phyloP scores from a whole-genome alignment of 1,140 invertebrate species.

The Heliconius nattereri region DNA sequence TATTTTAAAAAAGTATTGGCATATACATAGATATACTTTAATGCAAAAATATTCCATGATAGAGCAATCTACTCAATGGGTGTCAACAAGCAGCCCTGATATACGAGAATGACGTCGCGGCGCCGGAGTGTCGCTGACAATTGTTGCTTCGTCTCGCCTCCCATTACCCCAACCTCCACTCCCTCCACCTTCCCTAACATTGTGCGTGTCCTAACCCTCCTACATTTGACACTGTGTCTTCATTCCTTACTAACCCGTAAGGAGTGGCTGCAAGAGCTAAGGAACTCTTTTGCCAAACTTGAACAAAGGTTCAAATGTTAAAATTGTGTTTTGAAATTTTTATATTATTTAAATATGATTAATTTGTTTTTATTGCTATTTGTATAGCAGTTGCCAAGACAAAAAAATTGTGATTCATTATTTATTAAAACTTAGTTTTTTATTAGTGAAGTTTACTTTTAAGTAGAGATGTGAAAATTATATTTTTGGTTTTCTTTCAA shows the following conservation, averaged over 20 bases:
- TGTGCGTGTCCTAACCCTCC: constrained; percentile 12
- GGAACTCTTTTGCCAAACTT: background rate
- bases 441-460: background rate
- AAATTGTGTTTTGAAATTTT: too few relatives aligned
- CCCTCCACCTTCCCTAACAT: constrained; percentile 11
- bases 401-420: background rate
- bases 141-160: constrained; percentile 49
- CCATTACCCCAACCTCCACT: background rate
- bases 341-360: too few relatives aligned
- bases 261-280: background rate
- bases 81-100: constrained; percentile 30
- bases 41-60: constrained; percentile 8
- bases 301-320: too few relatives aligned
- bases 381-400: too few relatives aligned
- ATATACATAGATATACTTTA: background rate
- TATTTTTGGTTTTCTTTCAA: background rate
- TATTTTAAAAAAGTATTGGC: background rate
- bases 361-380: too few relatives aligned
- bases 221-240: constrained; percentile 15
- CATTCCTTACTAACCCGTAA: constrained; percentile 4
- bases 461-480: background rate
- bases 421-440: background rate
- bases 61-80: background rate
- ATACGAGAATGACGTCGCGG: constrained; percentile 22
- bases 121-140: constrained; percentile 57